Base-by-base conservation (phyloP, 2,888 invertebrate genomes). In the Lithophane ornitopus region DNA sequence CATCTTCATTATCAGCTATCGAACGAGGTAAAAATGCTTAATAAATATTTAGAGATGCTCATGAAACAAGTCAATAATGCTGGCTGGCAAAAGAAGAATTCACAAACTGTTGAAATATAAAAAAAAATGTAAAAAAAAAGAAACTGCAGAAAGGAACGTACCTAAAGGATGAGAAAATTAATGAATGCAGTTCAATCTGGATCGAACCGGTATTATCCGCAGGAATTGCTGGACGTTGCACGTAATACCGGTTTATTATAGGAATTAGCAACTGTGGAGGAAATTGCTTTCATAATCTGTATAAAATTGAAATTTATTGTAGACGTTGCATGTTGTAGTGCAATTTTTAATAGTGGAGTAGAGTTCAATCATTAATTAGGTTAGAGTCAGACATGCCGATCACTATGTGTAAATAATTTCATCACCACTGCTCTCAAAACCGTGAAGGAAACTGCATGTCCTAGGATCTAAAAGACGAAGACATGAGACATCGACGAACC, bases 201-300 rank as follows among this genome's bases (percentile, higher is more conserved):
- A 74, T 84, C 59, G 71, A 74, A 80, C 56, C 39, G 44, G 84
- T 65, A 71, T 76, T 76, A 79, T 73, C 66, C 63, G 63, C 41
- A 70, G 73, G 70, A 85, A 83, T 74, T 86, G 76, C 74, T 72
- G 61, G 39, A 59, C 84, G 80, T 49, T 74, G 76, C 80, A 73
- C 61, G 68, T 63, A 71, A 71, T 79, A 76, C 80, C 73, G 28
- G 84, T 78, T 86, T 86, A 86, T 84, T 86, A 84, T 83, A 83
- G 76, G 79, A 86, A 84, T 84, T 84, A 83, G 83, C 73, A 74
- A 72, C 80, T 72, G 68, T 28, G 28, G 66, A 69, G 80, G 71
- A 84, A 84, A 86, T 86, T 86, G 80, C 76, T 86, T 79, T 68
- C 59, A 74, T 84, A 86, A 80, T 84, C 80, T 80, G 71, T 54